Base-by-base conservation (phyloP, 2,888 invertebrate genomes). In the Quadroppia sp. region DNA sequence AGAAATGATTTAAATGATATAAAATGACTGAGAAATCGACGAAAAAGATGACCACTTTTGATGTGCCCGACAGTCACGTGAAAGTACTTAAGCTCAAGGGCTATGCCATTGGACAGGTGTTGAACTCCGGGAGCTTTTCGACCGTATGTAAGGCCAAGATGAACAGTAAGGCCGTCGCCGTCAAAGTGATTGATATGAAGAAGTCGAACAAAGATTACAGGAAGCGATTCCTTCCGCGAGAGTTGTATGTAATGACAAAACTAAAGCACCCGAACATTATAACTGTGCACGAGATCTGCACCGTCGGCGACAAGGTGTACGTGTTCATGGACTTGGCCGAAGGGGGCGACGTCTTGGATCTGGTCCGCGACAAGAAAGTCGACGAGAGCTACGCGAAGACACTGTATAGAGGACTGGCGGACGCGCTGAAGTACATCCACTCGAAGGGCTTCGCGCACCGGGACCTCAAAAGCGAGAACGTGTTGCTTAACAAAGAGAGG, bases 121-220 rank as follows among this genome's bases (percentile, higher is more conserved):
- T 75, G 7, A 74, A 71, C 45, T 67, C 25, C 32, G 75, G 75
- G 11, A 53, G 40, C 17, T 75, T 75, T 40, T 48, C 71, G 28
- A 50, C 30, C 11, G 75, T 75, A 4, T 71, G 56, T 30, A 48
- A 28, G 20, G 75, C 71, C 2, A 77, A 81, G 71, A 28, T 2
- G 30, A 15, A 28, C 4, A 13, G 2, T 1, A 30, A 59, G 72
- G 82, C 81, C 76, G 80, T 85, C n/a, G 83, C 82, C 4, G 81
- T 81, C 80, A 92, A 92, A 84, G 91, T 95, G 81, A 88, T 92
- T 75, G 92, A 86, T 78, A 85, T 86, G 78, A 82, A 82, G 74
- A 83, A 83, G 77, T 87, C 87, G 0, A 81, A 81, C 42, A 88
- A 88, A 77, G 89, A 87, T 80, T 85, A 86, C 56, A 82, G 83